Percentiles rank a stretch among this genome's conserved stretches.
Conservation (phyloP, 2,888 invertebrate genomes). For the Synanthedon formicaeformis region DNA sequence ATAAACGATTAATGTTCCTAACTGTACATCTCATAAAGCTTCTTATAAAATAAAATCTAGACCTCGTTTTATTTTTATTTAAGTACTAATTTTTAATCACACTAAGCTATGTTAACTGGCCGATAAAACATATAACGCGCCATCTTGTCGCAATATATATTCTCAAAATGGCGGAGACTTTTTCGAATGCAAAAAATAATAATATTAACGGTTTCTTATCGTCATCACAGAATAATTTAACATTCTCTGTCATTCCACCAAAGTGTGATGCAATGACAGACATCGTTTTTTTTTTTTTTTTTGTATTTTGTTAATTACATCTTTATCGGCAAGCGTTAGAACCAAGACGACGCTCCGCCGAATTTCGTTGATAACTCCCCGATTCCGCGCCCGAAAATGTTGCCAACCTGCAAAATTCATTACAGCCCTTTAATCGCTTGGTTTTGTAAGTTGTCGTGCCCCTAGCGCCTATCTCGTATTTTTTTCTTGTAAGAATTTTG, state of each 20-base stretch:
- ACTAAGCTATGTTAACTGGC: slow-evolving; percentile 61
- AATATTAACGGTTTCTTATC: slow-evolving; percentile 15
- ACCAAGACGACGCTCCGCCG: slow-evolving; percentile 87
- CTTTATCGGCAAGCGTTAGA: slow-evolving; percentile 65
- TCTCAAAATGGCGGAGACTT: slow-evolving; percentile 40
- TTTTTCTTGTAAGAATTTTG: too few species aligned
- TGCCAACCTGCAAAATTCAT: slow-evolving; percentile 75
- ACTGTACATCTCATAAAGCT: slow-evolving; percentile 58
- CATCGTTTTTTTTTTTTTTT: slow-evolving; percentile 27
- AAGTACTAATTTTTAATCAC: slow-evolving; percentile 38
- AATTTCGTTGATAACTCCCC: slow-evolving; percentile 91
- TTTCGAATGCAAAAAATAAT: slow-evolving; percentile 31
- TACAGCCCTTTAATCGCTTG: too few species aligned
- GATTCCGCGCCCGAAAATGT: slow-evolving; percentile 90
- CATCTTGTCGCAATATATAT: slow-evolving; percentile 24
- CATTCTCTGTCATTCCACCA: slow-evolving; percentile 29
- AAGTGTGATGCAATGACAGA: slow-evolving; percentile 27
- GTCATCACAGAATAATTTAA: slow-evolving; percentile 52
- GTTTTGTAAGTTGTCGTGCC: too few species aligned
- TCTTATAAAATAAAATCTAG: slow-evolving; percentile 64
- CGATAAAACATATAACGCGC: slow-evolving; percentile 29
- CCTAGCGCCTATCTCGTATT: too few species aligned
- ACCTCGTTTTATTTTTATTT: slow-evolving; percentile 30
- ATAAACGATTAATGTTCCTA: slow-evolving; percentile 53
- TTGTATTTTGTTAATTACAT: slow-evolving; percentile 26